Evolutionary conservation across 2,888 invertebrate genomes (phyloP), one percentile per base, ranked within the genome.

Genomic region (Tricholauxania praeusta): DNA sequence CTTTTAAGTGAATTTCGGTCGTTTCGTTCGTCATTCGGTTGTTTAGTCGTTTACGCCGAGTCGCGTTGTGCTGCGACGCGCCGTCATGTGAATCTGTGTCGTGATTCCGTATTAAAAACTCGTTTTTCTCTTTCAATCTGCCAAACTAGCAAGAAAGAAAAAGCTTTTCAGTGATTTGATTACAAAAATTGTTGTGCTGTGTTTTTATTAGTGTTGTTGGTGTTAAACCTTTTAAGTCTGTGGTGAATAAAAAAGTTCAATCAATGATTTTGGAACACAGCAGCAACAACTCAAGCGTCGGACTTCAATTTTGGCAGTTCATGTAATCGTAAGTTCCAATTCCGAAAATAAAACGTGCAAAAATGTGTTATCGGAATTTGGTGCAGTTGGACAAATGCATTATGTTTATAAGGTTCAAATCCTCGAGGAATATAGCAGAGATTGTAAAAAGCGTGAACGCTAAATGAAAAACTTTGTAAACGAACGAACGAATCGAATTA

Each of bases 291-390:
- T 15, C 15, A 10, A 39, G 39, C 39, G 39, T 39, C 39, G 10
- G 8, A 39, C 10, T 39, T 39, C 10, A 10, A 10, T 39, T 39
- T 39, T 39, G 39, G 10, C 39, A 39, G 39, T 39, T 39, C 10
- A 39, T 39, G 10, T 39, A 39, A 7, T 39, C 39, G 39, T 39
- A 39, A 39, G 39, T 39, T 39, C 2, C 39, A 39, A 39, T n/a
- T 57, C 17, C 14, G 57, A 19, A 8, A 22, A 39, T 19, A 59
- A 59, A 59, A 32, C 19, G 75, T 53, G 69, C 74, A 77, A 77
- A 75, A 76, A 76, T 66, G 64, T 52, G 28, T 4, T 49, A 57
- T 52, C 12, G 22, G 49, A 59, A 53, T 48, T 60, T 82, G 77
- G 79, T 39, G 39, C 10, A 28, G 6, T 39, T 39, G 10, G 39